Evolutionary conservation across 2,797 vertebrate species (phyloP), one percentile per base, ranked within the genome.

Genomic region (Cynopterus sphinx): DNA sequence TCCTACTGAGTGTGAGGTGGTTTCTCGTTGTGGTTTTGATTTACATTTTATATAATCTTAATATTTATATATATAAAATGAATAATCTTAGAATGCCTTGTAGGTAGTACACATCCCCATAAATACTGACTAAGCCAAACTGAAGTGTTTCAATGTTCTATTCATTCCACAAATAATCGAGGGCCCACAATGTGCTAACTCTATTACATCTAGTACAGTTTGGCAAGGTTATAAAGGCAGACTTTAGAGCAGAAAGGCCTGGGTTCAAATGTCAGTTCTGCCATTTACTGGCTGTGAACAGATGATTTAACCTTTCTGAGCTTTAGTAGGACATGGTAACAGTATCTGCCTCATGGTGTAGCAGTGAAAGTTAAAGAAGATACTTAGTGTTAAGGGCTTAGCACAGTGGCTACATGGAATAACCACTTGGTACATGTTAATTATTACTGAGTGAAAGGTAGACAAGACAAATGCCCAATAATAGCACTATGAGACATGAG

Each of bases 1-100:
- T 68, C 9, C 12, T 79, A 87, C 12, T 90, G 61, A n/a, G 55
- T 92, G 24, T 71, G 43, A 90, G 73, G 71, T 73, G 5, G 22
- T 59, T 79, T 78, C 41, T 91, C 24, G 36, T 1, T 33, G 12
- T 67, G 28, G 21, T 55, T 82, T 87, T 90, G 43, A 87, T 94
- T 81, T 86, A 36, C 43, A 90, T 74, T 79, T 73, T 33, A 89
- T 70, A 65, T 82, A 65, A 77, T 86, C 24, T 90, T 87, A 96
- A 63, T 85, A 71, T 22, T 57, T 49, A 82, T n/a, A 61, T 43
- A n/a, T 63, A 51, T 26, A 63, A 46, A 85, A 61, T 17, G 8
- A 59, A 87, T 92, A 11, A 68, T 61, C 41, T 91, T 89, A 79
- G 21, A 88, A 59, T 28, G 9, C 8, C 26, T 36, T 49, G 4